Percentiles rank a stretch among this genome's conserved stretches.
Conservation (phyloP, 35 echinoderm and acorn worm species). For the Chiridota heheva region DNA sequence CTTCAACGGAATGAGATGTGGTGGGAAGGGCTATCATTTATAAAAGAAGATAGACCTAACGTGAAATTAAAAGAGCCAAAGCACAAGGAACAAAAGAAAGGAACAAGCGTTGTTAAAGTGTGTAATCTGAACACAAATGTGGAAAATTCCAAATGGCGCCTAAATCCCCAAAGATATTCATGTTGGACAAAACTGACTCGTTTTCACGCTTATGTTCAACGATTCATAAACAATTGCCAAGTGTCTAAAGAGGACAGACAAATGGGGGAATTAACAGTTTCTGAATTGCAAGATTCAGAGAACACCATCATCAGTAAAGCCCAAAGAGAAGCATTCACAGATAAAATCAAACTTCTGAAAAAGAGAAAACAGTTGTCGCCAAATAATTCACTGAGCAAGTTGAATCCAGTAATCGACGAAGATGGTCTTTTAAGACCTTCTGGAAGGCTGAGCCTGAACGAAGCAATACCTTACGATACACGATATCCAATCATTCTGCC, state of each 20-base stretch:
- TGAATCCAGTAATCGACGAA: constrained; percentile 12
- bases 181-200: constrained; percentile 23
- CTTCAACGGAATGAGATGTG: not conserved
- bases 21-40: not conserved
- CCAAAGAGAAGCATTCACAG: not conserved
- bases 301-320: not conserved
- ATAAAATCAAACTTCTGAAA: constrained; percentile 22
- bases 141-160: not conserved
- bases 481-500: constrained; percentile 13
- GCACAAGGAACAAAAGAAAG: constrained; percentile 1
- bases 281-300: not conserved
- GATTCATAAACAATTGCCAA: constrained; percentile 31
- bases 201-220: not conserved
- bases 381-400: not conserved
- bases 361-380: no score
- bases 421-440: not conserved
- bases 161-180: not conserved
- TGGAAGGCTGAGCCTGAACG: not conserved
- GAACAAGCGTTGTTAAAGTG: not conserved
- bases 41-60: not conserved
- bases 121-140: no score
- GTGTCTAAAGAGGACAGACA: not conserved
- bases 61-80: not conserved
- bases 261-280: not conserved
- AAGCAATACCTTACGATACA: not conserved